Conservation (phyloP, 2,113 vertebrate species). For the Mastomys natalensis region DNA sequence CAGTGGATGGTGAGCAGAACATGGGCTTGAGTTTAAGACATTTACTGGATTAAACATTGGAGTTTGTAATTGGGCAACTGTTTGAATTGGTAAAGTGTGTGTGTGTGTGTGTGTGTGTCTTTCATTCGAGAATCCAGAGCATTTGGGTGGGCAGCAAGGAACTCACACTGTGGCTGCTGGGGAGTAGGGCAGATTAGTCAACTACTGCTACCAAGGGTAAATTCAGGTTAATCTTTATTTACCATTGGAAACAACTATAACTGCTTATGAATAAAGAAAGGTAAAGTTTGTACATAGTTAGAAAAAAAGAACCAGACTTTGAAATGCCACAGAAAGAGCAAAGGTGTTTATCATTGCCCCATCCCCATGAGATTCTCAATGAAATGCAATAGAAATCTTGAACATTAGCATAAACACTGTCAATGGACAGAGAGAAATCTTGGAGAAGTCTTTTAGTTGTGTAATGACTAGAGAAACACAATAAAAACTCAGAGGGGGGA, state of each 20-base stretch:
- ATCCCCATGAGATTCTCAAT: neutral
- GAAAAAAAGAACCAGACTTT: neutral
- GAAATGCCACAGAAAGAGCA: neutral
- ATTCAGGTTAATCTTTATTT: neutral
- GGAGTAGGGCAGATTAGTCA: too few species aligned
- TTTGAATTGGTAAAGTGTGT: too few species aligned
- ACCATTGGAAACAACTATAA: neutral
- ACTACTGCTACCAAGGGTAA: neutral
- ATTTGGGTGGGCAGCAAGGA: too few species aligned
- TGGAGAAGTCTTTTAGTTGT: neutral
- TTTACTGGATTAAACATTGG: constrained; percentile 5
- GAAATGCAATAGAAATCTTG: neutral
- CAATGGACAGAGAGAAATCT: neutral
- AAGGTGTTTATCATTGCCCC: neutral
- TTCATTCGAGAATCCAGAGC: too few species aligned
- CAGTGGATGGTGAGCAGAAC: neutral
- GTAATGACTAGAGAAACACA: neutral
- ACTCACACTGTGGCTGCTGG: neutral
- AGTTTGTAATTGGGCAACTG: neutral
- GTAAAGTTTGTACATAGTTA: neutral
- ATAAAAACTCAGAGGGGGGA: neutral
- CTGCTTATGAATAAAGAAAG: neutral
- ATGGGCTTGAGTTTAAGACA: constrained; percentile 3
- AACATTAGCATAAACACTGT: neutral
- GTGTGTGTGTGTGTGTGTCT: too few species aligned